Percentiles rank a stretch among this genome's conserved stretches.
Conservation (phyloP, 2,113 vertebrate species). For the Struthidea cinerea region DNA sequence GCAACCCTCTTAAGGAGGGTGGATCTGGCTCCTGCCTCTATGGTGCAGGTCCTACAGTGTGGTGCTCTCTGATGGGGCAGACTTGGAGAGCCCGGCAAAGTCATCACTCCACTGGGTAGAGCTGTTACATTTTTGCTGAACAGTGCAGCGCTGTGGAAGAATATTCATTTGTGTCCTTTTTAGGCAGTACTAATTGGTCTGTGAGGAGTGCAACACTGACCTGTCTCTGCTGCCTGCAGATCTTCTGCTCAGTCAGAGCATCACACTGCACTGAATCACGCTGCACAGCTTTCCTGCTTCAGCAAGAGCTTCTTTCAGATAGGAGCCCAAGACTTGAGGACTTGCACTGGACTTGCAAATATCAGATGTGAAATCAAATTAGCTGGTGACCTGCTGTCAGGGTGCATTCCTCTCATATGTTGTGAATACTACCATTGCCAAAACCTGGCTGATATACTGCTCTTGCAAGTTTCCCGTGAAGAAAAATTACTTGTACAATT, state of each 20-base stretch:
- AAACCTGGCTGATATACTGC: background rate
- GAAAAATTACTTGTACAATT: background rate
- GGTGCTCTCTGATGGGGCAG: background rate
- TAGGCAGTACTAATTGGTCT: background rate
- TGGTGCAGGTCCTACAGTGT: accelerated
- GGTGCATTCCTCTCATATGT: background rate
- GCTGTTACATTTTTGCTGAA: background rate
- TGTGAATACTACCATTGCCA: background rate
- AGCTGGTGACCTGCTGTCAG: background rate
- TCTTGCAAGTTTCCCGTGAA: background rate
- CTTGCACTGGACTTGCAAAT: background rate
- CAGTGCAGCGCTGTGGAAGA: background rate
- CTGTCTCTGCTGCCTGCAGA: background rate
- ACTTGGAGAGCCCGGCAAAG: background rate
- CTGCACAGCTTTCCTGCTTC: background rate
- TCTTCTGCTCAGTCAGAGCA: background rate
- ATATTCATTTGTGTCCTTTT: background rate
- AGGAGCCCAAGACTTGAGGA: background rate
- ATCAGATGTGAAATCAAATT: background rate
- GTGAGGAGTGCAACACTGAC: background rate
- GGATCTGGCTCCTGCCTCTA: background rate
- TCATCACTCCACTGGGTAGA: background rate
- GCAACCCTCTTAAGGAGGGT: background rate
- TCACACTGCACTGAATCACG: accelerated
- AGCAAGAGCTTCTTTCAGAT: background rate